Evolutionary conservation across 30 jellyfish, hydroid and myxozoan species (phyloP).

Genomic region (Turritopsis dohrnii): DNA sequence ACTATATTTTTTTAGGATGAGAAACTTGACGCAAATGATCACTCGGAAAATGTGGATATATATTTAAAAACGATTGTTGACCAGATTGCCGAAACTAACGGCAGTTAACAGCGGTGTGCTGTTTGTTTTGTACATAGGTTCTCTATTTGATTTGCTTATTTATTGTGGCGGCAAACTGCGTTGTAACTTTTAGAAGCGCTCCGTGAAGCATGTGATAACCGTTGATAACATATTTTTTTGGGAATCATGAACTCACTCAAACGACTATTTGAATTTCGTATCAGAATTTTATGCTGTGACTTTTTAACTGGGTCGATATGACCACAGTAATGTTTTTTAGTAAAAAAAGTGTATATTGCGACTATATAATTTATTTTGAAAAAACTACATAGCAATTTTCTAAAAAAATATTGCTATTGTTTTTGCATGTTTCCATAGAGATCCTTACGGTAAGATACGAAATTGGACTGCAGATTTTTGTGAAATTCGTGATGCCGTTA

Average conservation of each 20-base stretch:
- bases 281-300: not conserved
- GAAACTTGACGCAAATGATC: constrained; percentile 36
- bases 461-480: no score
- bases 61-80: constrained; percentile 37
- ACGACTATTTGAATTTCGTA: not conserved
- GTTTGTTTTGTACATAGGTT: not conserved
- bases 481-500: no score
- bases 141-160: not conserved
- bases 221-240: not conserved
- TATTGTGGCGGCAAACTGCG: not conserved
- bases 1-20: constrained; percentile 38
- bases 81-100: constrained; percentile 26
- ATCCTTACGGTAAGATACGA: no score
- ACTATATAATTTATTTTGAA: not conserved
- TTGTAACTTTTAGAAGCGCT: not conserved
- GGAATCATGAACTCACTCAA: not conserved
- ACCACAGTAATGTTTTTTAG: not conserved
- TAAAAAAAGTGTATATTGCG: not conserved
- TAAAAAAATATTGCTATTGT: not conserved
- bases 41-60: constrained; percentile 37
- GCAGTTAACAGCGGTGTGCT: not conserved
- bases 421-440: not conserved
- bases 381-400: not conserved
- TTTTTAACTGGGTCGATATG: not conserved
- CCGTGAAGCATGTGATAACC: not conserved